Evolutionary conservation across 2,113 vertebrate species (phyloP).

Genomic region (Phylloscopus whistleri): DNA sequence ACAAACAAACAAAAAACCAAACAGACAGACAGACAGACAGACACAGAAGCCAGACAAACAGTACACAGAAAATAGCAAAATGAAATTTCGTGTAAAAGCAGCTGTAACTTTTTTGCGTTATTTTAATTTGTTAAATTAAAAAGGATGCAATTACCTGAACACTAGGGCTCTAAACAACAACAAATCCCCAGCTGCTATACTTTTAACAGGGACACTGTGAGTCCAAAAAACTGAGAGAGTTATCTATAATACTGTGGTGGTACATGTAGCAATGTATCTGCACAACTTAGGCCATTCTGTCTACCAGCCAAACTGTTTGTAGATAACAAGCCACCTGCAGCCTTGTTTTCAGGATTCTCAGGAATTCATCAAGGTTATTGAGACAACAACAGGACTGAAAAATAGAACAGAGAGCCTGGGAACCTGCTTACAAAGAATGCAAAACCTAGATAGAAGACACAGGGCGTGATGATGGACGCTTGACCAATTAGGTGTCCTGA

Average conservation of each 20-base stretch:
- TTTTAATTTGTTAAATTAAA: not conserved
- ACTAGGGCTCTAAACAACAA: not conserved
- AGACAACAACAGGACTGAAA: no score
- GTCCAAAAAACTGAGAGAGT: not conserved
- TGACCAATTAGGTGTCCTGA: no score
- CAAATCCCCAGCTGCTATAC: not conserved
- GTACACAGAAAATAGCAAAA: not conserved
- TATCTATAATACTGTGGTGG: not conserved
- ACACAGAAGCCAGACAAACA: not conserved
- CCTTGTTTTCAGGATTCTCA: no score
- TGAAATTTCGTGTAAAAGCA: not conserved
- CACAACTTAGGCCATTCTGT: no score
- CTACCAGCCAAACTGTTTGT: no score
- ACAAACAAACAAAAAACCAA: not conserved
- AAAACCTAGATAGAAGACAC: no score
- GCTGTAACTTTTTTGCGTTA: not conserved
- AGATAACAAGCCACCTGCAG: no score
- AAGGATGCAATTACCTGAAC: not conserved
- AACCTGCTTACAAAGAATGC: no score
- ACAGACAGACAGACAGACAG: not conserved
- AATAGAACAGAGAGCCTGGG: no score
- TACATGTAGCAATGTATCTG: no score
- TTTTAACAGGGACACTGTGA: not conserved
- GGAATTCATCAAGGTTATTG: no score
- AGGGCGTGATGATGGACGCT: no score